A percentile compares a stretch with the other conserved stretches of the same genome.
Evolutionary conservation across 2,888 invertebrate genomes (phyloP).

Genomic region (Mayetiola destructor): DNA sequence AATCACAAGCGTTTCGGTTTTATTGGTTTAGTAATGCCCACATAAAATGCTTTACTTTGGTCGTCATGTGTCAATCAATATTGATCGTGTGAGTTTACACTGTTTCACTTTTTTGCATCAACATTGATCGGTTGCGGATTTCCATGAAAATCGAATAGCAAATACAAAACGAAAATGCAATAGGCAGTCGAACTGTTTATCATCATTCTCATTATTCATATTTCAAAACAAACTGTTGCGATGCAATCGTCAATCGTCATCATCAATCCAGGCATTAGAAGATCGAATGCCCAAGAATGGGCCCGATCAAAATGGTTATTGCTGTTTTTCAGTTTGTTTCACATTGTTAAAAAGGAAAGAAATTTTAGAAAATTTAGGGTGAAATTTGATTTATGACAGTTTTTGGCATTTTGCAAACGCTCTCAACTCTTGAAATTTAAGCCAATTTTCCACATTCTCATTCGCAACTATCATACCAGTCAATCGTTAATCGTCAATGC

Average conservation of each 20-base stretch:
- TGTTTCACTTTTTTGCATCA: neutral
- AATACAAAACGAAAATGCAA: neutral
- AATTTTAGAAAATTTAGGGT: too few species aligned
- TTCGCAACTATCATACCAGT: neutral
- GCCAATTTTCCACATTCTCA: too few species aligned
- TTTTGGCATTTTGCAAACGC: constrained; percentile 8
- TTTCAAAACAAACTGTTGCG: constrained; percentile 9
- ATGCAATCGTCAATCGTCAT: neutral
- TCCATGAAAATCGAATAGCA: neutral
- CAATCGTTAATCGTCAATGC: constrained; percentile 1
- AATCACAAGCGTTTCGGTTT: neutral
- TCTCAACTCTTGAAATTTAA: too few species aligned
- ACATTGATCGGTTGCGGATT: neutral
- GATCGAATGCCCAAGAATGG: neutral
- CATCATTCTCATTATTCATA: constrained; percentile 8
- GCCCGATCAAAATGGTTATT: neutral
- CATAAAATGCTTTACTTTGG: neutral
- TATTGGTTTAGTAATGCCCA: neutral
- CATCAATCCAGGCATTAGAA: neutral
- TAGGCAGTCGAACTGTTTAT: neutral
- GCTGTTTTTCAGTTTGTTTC: too few species aligned
- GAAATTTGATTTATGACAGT: constrained; percentile 9
- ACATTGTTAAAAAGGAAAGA: neutral
- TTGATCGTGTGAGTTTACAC: neutral
- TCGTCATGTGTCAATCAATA: constrained; percentile 10